Conservation (phyloP, 2,113 vertebrate species). For the Thomomys bottae region DNA sequence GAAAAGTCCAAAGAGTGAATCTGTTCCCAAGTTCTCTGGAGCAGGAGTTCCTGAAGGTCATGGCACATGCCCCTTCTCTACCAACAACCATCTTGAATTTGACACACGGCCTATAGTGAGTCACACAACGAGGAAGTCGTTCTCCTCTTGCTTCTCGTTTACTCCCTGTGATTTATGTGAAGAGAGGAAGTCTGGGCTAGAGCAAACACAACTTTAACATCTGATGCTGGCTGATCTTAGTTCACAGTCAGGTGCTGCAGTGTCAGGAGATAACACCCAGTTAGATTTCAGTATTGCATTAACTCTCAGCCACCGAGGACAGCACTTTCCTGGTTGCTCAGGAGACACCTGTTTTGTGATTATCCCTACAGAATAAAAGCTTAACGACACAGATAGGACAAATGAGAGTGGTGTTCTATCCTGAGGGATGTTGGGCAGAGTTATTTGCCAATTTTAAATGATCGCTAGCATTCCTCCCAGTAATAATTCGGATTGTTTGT, state of each 20-base stretch:
- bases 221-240: not conserved
- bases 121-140: not conserved
- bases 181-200: not conserved
- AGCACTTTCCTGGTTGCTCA: not conserved
- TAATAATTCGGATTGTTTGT: not conserved
- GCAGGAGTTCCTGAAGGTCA: not conserved
- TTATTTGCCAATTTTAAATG: not conserved
- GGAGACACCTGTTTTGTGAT: not conserved
- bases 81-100: not conserved
- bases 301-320: not conserved
- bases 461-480: not conserved
- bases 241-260: not conserved
- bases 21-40: not conserved
- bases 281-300: not conserved
- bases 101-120: not conserved
- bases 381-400: not conserved
- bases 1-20: not conserved
- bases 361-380: not conserved
- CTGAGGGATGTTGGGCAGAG: too few relatives aligned
- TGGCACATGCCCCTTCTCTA: too few relatives aligned
- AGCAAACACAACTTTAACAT: not conserved
- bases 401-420: not conserved
- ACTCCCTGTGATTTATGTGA: slow-evolving; percentile 7
- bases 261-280: not conserved
- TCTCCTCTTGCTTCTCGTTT: not conserved